Conservation (phyloP, 2,888 invertebrate species). For the Bruchidius siliquastri region DNA sequence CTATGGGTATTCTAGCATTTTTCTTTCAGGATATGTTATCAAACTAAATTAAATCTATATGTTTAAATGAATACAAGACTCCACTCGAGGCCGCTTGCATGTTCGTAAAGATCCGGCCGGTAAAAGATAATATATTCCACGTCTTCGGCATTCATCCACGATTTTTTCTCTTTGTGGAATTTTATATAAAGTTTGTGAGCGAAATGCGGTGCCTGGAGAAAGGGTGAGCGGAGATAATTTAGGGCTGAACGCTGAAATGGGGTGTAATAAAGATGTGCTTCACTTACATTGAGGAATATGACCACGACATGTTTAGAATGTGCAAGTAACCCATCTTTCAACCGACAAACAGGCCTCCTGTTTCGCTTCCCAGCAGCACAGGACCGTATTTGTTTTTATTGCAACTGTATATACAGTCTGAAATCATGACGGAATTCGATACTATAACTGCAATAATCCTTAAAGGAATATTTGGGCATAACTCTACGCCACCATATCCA, state of each 20-base stretch:
- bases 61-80: background rate
- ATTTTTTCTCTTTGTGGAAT: conserved; percentile 6
- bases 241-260: conserved; percentile 3
- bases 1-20: too few relatives aligned
- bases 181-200: conserved; percentile 7
- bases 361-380: background rate
- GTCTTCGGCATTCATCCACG: conserved; percentile 6
- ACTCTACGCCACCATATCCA: too few relatives aligned
- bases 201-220: conserved; percentile 1
- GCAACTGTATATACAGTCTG: background rate
- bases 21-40: background rate
- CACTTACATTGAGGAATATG: conserved; percentile 13
- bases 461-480: too few relatives aligned
- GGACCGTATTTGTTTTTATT: background rate
- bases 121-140: background rate
- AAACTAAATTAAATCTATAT: background rate
- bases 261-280: conserved; percentile 13
- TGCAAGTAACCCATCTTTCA: background rate
- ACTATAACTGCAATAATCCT: too few relatives aligned
- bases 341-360: background rate
- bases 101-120: background rate
- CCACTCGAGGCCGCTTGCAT: background rate
- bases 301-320: conserved; percentile 12
- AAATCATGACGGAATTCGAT: background rate
- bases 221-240: conserved; percentile 11